Conservation (phyloP, 2,113 vertebrate genomes). For the Dermatemys mawii region DNA sequence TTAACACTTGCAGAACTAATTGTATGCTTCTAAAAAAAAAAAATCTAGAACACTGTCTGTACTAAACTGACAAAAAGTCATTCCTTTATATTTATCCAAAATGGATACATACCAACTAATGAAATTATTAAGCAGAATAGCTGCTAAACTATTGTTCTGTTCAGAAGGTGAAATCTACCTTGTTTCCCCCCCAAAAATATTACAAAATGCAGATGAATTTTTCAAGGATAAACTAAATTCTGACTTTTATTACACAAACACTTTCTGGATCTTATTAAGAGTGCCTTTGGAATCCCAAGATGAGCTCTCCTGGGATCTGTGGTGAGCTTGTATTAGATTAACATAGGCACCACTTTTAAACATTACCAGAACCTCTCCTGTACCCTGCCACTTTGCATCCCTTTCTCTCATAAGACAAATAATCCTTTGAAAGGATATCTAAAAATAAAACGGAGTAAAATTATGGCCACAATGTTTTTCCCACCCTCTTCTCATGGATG, state of each 20-base stretch:
- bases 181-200: constrained; percentile 5
- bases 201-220: constrained; percentile 13
- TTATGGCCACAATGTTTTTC: not conserved
- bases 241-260: constrained; percentile 57
- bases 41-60: not conserved
- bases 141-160: not conserved
- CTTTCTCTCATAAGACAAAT: constrained; percentile 30
- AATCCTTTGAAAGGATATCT: constrained; percentile 39
- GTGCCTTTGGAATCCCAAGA: constrained; percentile 48
- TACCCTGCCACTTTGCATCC: constrained; percentile 31
- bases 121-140: constrained; percentile 9
- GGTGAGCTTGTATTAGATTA: constrained; percentile 62
- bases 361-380: constrained; percentile 61
- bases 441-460: constrained; percentile 43
- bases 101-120: not conserved
- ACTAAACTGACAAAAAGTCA: not conserved
- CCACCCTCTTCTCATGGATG: not conserved
- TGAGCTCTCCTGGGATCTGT: constrained; percentile 59
- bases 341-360: constrained; percentile 65
- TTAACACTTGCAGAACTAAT: not conserved
- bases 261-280: constrained; percentile 28
- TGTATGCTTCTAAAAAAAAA: not conserved
- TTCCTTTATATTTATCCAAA: not conserved
- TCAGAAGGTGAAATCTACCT: not conserved
- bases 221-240: constrained; percentile 16